Base-by-base conservation (phyloP, 2,797 vertebrate species). In the Catostomus latipinnis region DNA sequence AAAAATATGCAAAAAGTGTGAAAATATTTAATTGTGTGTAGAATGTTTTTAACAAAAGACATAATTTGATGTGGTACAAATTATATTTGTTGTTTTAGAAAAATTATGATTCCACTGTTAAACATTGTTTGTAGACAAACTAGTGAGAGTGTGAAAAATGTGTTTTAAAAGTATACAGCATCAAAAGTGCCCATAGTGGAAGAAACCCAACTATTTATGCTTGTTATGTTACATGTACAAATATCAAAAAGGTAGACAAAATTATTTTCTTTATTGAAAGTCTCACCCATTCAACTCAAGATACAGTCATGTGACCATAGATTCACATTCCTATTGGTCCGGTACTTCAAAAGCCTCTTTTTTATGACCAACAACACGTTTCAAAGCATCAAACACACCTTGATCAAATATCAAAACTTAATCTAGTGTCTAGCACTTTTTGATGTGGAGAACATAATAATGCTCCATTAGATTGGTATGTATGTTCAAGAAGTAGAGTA, bases 341-440 rank as follows among this genome's bases (percentile, higher is more conserved):
- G 54, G 56, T 48, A 91, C 90, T 89, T 93, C 91, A 93, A 93
- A 92, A 88, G 83, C 68, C 49, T 90, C 87, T 71, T 89, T 89
- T 88, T 91, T 71, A 71, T 70, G 57, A 87, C 53, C 56, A 53
- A 58, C 66, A 91, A 86, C 78, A 68, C 63, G 53, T 78, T 71
- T 70, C 61, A 81, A 83, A 87, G 90, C 92, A 94, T 94, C 93
- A 95, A 94, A 94, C 92, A 89, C 88, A 87, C 84, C 88, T 90
- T 89, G 88, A 94, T 94, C 92, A 94, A 93, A 95, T 90, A 89
- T 92, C 91, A 88, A 86, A 86, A 89, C 93, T 93, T 95, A 90
- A 93, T 92, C 90, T 89, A 87, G 91, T 89, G 90, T 90, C 89
- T 90, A 13, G 83, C 76, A 1, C 22, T 84, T 87, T 93, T 92